Conservation (phyloP, 53 echinoderm and acorn worm species). For the Henricia sp. region DNA sequence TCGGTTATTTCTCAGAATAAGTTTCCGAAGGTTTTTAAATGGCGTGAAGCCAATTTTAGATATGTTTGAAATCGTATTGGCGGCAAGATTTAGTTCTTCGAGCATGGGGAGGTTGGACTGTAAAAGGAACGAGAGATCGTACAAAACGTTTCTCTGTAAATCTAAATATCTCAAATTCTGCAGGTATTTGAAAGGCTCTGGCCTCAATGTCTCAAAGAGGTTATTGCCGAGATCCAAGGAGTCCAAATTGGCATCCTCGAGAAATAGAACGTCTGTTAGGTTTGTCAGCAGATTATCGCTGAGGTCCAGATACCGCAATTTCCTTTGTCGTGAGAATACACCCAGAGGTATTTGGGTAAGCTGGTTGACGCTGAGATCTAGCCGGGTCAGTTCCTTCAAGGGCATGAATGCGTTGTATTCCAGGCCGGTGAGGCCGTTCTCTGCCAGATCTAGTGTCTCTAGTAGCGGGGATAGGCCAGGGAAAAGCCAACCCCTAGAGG, state of each 20-base stretch:
- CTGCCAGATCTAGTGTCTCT: conserved; percentile 45
- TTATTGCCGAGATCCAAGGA: conserved; percentile 43
- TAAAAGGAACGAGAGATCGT: conserved; percentile 35
- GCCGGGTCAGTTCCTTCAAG: conserved; percentile 10
- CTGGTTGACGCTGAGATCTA: conserved; percentile 45
- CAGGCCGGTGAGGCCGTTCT: conserved; percentile 25
- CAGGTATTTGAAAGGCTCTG: conserved; percentile 23
- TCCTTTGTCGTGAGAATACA: conserved; percentile 45
- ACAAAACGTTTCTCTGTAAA: conserved; percentile 40
- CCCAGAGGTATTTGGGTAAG: conserved; percentile 23
- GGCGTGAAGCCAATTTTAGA: conserved; percentile 29
- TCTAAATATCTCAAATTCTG: conserved; percentile 16
- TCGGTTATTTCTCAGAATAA: conserved; percentile 29
- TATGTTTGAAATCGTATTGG: conserved; percentile 38
- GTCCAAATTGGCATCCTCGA: conserved; percentile 21
- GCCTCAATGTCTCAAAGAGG: conserved; percentile 5
- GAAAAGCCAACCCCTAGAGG: conserved; percentile 34
- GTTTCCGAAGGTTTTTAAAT: conserved; percentile 24
- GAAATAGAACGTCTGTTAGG: conserved; percentile 20
- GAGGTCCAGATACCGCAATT: conserved; percentile 24
- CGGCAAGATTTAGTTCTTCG: conserved; percentile 39
- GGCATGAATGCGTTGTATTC: conserved; percentile 39
- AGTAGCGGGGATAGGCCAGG: conserved; percentile 35
- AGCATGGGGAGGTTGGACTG: conserved; percentile 9
- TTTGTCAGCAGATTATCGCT: conserved; percentile 35